Base-by-base conservation (phyloP, 2,113 vertebrate genomes). In the Zonotrichia leucophrys region DNA sequence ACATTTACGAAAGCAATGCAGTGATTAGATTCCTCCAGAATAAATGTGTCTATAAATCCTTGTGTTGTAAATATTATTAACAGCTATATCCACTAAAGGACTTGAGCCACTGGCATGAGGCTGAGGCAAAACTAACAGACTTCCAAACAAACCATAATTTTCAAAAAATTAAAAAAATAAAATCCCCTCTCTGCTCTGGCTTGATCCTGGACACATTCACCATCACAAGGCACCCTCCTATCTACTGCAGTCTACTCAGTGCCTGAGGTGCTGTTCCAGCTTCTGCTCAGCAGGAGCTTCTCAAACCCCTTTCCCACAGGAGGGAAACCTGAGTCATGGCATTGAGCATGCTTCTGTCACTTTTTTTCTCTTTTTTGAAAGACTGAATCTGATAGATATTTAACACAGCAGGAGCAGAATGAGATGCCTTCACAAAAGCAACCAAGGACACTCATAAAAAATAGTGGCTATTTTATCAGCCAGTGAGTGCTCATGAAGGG, bases 1-100 rank as follows among this genome's bases (percentile, higher is more conserved):
- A 86, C 69, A 88, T 90, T 96, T 96, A 84, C 7, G 1, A 90
- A 95, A 95, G 79, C 63, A 93, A 80, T 49, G 80, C n/a, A 75
- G 72, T 80, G 92, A 93, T 96, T 88, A 96, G 85, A 92, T 93
- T 83, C 49, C 85, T 93, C 74, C 70, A 66, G 70, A 95, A 91
- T 77, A 94, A 97, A 94, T 82, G 55, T 47, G 39, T 60, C 90
- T 70, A 91, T 95, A 97, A 94, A 96, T 93, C 75, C 35, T 11
- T 47, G 39, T n/a, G 50, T 23, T 67, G 76, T 72, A 72, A 87
- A 84, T 82, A 85, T 69, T 80, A 70, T 73, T 77, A 90, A 90
- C 52, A 76, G 47, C 63, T 91, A 44, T 23, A 81, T 31, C 44
- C 88, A 83, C 31, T 28, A 91, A 78, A 94, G 89, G 74, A 59